Evolutionary conservation across 2,797 vertebrate species (phyloP), one percentile per base, ranked within the genome.

Genomic region (Helicolenus hilgendorfi): DNA sequence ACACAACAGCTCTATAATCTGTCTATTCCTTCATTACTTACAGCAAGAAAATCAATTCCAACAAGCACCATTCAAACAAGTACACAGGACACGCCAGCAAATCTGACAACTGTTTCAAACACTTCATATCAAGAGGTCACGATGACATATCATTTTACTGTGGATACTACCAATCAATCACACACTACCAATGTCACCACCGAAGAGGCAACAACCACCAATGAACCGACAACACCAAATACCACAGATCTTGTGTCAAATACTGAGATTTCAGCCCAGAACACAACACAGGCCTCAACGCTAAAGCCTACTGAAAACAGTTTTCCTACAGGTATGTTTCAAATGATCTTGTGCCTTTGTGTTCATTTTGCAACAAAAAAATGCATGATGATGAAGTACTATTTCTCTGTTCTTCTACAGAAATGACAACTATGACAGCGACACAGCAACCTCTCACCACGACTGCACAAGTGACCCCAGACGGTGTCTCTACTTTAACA

Each of bases 21-120:
- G 31, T 82, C 9, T 59, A 18, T 64, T 38, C 0, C 71, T 83
- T 76, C 0, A 10, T 84, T 22, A n/a, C n/a, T 62, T 68, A 36
- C 91, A 95, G 93, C 71, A 71, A 78, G 1, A 6, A 88, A 89
- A 85, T 14, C 15, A 36, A 35, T 31, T 76, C 9, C 63, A 79
- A 2, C 72, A 63, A 77, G 68, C 41, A 64, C 60, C 22, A 56
- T 1, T 64, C 36, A 22, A 38, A 60, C 74, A 64, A 88, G 24
- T n/a, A 84, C 68, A 55, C 56, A 71, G 4, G 53, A 60, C 9
- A 59, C 31, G 29, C 7, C 59, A n/a, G 38, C 56, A 29, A 80
- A 41, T 75, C 1, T 14, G 35, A 83, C 68, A 13, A 80, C 63
- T 60, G 11, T 5, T 35, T 31, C 29, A 14, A 70, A 8, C 24